Percentiles rank a stretch among this genome's conserved stretches.
These are phyloP conservation scores for Amblyjoppa proteus DNA, from an alignment of 2,888 invertebrate genomes.

Conservation along the genomic window DNA sequence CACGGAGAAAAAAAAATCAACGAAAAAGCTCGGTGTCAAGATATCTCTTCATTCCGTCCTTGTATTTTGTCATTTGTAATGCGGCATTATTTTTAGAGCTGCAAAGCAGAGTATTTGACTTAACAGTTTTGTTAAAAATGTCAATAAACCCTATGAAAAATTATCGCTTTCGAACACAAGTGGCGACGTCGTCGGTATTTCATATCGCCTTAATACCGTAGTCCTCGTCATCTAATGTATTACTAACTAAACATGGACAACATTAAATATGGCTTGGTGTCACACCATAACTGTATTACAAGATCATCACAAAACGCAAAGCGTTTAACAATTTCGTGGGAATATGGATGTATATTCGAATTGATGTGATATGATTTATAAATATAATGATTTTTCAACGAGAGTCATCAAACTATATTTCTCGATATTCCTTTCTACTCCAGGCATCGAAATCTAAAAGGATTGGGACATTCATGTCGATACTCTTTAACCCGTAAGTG, in stretches of 20 bases:
- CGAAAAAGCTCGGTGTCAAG: neutral
- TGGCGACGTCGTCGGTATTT: neutral
- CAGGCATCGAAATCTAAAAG: neutral
- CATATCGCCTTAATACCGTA: neutral
- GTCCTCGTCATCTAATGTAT: neutral
- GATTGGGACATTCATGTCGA: neutral
- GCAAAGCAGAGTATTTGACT: too few species aligned
- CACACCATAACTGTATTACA: neutral
- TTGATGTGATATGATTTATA: conserved; percentile 56
- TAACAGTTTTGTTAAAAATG: too few species aligned
- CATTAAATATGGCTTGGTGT: neutral
- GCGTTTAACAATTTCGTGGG: conserved; percentile 14
- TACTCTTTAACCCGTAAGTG: too few species aligned
- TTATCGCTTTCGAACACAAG: neutral
- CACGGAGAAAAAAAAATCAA: neutral
- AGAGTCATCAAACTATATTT: neutral
- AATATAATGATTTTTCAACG: conserved; percentile 43
- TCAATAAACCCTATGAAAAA: neutral
- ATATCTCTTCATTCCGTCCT: conserved; percentile 3
- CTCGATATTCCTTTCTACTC: conserved; percentile 20
- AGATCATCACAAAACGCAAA: neutral
- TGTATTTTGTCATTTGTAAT: neutral
- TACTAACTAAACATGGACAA: neutral
- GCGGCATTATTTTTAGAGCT: too few species aligned
- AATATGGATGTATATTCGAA: conserved; percentile 43